These are phyloP conservation scores for Synchiropus splendidus DNA, from an alignment of 2,113 vertebrate genomes.

Conservation along the genomic window DNA sequence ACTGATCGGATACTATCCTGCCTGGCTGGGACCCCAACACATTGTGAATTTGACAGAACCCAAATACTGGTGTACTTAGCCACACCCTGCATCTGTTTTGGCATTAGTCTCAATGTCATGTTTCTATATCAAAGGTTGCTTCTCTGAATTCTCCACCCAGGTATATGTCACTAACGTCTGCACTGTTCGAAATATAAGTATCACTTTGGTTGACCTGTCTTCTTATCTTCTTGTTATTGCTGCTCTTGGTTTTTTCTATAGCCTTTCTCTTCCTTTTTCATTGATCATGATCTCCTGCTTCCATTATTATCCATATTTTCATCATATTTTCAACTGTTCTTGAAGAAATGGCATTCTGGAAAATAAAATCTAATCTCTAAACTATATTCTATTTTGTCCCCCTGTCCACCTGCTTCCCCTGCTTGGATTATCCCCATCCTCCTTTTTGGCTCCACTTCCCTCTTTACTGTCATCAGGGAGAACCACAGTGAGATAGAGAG, in stretches of 20 bases:
- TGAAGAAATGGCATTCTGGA: slow-evolving; percentile 17
- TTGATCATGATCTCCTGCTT: slow-evolving; percentile 34
- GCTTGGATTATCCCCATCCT: slow-evolving; percentile 31
- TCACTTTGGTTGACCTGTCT: slow-evolving; percentile 36
- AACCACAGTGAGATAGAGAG: slow-evolving; percentile 73
- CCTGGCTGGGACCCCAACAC: slow-evolving; percentile 18
- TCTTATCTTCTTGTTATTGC: slow-evolving; percentile 31
- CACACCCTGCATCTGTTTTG: too few species aligned
- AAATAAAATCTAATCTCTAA: slow-evolving; percentile 43
- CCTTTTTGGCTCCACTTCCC: slow-evolving; percentile 28
- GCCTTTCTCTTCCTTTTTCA: slow-evolving; percentile 41
- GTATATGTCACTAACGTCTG: slow-evolving; percentile 34
- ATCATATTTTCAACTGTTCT: slow-evolving; percentile 13
- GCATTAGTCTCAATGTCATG: slow-evolving; percentile 28
- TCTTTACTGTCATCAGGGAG: slow-evolving; percentile 45
- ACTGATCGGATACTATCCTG: slow-evolving; percentile 20
- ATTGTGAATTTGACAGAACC: slow-evolving; percentile 17
- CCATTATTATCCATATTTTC: background rate
- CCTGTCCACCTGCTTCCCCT: slow-evolving; percentile 33
- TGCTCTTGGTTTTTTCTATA: slow-evolving; percentile 47
- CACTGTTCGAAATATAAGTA: too few species aligned
- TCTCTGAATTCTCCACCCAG: slow-evolving; percentile 12
- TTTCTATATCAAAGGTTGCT: slow-evolving; percentile 15
- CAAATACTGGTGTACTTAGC: too few species aligned
- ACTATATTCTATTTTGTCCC: slow-evolving; percentile 48